These are phyloP conservation scores for human DNA, from an alignment of 2,113 vertebrate genomes.

Conservation along the genomic window DNA sequence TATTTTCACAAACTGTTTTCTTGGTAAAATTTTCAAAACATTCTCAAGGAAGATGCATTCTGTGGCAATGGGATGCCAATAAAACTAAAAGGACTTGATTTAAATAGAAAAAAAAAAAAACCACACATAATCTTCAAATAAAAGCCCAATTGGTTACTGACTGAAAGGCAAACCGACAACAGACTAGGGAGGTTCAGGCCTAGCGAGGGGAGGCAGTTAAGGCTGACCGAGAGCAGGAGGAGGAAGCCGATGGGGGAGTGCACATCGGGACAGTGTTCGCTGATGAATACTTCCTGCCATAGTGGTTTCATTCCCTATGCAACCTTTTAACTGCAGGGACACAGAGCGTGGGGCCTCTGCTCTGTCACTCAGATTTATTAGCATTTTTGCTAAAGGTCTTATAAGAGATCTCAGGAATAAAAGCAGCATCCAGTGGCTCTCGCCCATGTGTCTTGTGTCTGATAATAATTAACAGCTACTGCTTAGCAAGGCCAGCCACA, in stretches of 20 bases:
- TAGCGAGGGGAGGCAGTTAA: fast-evolving
- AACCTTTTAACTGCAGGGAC: not conserved
- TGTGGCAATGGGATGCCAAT: not conserved
- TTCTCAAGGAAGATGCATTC: conserved; percentile 13
- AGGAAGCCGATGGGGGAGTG: fast-evolving
- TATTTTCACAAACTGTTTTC: not conserved
- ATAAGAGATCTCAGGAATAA: not conserved
- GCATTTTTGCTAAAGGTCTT: not conserved
- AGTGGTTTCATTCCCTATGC: not conserved
- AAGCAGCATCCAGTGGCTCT: not conserved
- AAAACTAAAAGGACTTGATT: not conserved
- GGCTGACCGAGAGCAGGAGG: fast-evolving
- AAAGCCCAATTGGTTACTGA: not conserved
- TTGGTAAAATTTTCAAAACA: not conserved
- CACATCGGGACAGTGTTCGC: fast-evolving
- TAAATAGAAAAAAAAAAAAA: not conserved
- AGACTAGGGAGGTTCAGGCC: not conserved
- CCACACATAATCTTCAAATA: not conserved
- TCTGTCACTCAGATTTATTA: not conserved
- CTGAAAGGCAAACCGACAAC: not conserved
- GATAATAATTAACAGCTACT: not conserved
- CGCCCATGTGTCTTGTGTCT: no score
- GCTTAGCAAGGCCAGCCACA: not conserved
- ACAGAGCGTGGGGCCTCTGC: not conserved
- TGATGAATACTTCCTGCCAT: not conserved